Conservation (phyloP, 2,888 invertebrate species). For the Azorinus chamasolen region DNA sequence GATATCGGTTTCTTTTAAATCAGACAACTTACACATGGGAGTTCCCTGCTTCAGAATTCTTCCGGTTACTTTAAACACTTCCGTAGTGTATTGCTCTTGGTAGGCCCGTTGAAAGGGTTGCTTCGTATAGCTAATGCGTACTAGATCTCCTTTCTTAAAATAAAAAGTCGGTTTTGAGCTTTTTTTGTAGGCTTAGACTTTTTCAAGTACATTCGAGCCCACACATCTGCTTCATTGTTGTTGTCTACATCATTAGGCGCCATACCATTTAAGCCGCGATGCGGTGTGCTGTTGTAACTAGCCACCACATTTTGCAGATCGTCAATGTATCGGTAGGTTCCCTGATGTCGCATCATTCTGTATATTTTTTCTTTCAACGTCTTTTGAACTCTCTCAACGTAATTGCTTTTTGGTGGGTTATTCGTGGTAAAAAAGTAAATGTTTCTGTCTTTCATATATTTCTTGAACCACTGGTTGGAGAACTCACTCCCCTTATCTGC, state of each 20-base stretch:
- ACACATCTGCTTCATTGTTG: slow-evolving; percentile 45
- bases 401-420: slow-evolving; percentile 52
- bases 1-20: slow-evolving; percentile 16
- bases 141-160: slow-evolving; percentile 36
- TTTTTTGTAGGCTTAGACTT: slow-evolving; percentile 1
- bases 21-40: slow-evolving; percentile 28
- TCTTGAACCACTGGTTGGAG: slow-evolving; percentile 43
- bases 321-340: slow-evolving; percentile 54
- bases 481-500: slow-evolving; percentile 49
- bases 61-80: slow-evolving; percentile 35
- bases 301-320: slow-evolving; percentile 29
- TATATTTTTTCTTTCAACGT: slow-evolving; percentile 44
- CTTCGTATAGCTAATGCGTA: slow-evolving; percentile 45
- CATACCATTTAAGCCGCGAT: slow-evolving; percentile 37
- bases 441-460: slow-evolving; percentile 33
- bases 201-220: slow-evolving; percentile 22
- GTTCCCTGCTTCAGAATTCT: slow-evolving; percentile 28
- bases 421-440: slow-evolving; percentile 55
- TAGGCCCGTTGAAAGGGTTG: slow-evolving; percentile 52
- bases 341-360: slow-evolving; percentile 43
- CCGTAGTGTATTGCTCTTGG: slow-evolving; percentile 54
- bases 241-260: slow-evolving; percentile 43
- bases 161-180: slow-evolving; percentile 33
- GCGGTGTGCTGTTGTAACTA: slow-evolving; percentile 49
- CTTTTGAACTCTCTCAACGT: slow-evolving; percentile 46